Percentiles rank a stretch among this genome's conserved stretches.
Evolutionary conservation across 2,797 vertebrate species (phyloP).

Genomic region (Anolis apletophallus): DNA sequence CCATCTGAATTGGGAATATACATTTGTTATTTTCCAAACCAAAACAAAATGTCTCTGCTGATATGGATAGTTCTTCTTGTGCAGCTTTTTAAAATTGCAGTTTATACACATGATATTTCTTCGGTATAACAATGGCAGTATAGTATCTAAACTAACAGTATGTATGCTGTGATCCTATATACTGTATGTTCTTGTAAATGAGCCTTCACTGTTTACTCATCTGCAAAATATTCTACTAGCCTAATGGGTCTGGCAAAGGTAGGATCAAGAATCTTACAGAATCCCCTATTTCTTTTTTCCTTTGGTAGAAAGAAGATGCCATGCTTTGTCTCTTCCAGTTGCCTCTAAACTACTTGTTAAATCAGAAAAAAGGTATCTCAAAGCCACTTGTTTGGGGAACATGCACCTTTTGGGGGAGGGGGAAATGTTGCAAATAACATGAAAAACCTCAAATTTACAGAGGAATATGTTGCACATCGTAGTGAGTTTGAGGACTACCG

Average conservation of each 20-base stretch:
- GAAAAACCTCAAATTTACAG: neutral
- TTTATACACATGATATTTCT: neutral
- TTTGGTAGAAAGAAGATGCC: neutral
- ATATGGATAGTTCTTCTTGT: neutral
- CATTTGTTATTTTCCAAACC: neutral
- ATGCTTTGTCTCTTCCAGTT: neutral
- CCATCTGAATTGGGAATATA: neutral
- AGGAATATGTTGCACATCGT: neutral
- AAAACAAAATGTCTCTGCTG: neutral
- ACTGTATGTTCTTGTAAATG: neutral
- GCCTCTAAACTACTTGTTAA: neutral
- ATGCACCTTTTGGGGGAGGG: neutral
- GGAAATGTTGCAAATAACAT: neutral
- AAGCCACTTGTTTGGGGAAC: neutral
- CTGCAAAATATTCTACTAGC: neutral
- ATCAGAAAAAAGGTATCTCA: neutral
- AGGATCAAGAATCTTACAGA: neutral
- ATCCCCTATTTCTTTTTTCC: too few relatives aligned
- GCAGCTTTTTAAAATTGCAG: neutral
- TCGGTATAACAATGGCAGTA: neutral
- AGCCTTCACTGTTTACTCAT: neutral
- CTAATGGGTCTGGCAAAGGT: neutral
- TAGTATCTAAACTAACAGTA: neutral
- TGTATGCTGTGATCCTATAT: neutral
- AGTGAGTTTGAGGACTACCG: neutral